phyloP scores from a whole-genome alignment of 2,113 vertebrate genomes.

The Pelobates fuscus region DNA sequence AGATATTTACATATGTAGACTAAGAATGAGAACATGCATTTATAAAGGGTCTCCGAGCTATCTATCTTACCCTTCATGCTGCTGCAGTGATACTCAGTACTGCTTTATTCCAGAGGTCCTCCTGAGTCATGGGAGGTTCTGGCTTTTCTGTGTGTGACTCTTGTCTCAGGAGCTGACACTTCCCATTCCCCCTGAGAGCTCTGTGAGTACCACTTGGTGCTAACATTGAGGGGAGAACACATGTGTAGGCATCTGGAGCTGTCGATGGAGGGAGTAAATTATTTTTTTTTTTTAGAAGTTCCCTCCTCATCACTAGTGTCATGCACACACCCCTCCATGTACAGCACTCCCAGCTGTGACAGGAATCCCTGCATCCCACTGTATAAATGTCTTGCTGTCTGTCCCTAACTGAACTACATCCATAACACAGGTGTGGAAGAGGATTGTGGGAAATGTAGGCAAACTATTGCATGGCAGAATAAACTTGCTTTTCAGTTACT shows the following conservation, averaged over 20 bases:
- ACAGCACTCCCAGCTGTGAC: neutral
- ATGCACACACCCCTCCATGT: slow-evolving; percentile 22
- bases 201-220: slow-evolving; percentile 5
- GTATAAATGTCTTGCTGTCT: too few species aligned
- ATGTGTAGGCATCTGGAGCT: slow-evolving; percentile 7
- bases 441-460: too few species aligned
- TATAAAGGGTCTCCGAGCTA: neutral
- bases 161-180: slow-evolving; percentile 1
- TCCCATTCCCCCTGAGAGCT: neutral
- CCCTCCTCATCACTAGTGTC: slow-evolving; percentile 2
- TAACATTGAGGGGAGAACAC: neutral
- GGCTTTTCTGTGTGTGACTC: neutral
- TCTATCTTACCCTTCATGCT: slow-evolving; percentile 31
- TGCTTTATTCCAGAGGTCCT: neutral
- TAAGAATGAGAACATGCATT: too few species aligned
- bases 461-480: too few species aligned
- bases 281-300: slow-evolving; percentile 25
- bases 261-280: neutral
- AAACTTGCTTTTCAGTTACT: too few species aligned
- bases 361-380: too few species aligned
- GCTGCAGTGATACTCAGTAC: neutral
- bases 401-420: too few species aligned
- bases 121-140: neutral
- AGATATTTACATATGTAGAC: neutral
- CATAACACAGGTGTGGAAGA: too few species aligned